Evolutionary conservation across 2,113 vertebrate species (phyloP), one percentile per base, ranked within the genome.

Genomic region (Bos indicus): DNA sequence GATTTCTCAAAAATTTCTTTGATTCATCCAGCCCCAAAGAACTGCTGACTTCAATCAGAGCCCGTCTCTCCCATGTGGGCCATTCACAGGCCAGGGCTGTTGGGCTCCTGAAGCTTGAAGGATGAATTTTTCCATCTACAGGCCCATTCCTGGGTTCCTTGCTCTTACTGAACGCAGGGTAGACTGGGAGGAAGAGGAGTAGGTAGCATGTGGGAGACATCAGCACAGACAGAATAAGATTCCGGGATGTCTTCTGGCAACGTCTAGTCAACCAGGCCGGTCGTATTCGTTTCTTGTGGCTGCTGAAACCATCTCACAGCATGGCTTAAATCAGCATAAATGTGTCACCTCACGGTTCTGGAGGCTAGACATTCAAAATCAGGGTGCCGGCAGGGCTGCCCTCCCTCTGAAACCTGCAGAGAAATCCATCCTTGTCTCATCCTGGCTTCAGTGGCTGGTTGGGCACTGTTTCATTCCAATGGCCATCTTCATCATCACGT

Each of bases 1-100:
- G 51, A 83, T n/a, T 54, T 92, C 28, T 90, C 19, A 48, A 57
- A 81, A 81, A 3, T 7, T 36, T 80, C 21, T 36, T 88, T 62
- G 15, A 71, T 46, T 17, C 28, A 77, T 48, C 60, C 28, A 80
- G 51, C 11, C 59, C 26, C 23, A 54, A 23, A 30, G n/a, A 26
- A 56, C 7, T 11, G 64, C 40, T 4, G 2, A 1, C 2, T 3
- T 2, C 1, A 26, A 9, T 33, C 1, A 6, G 36, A 67, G n/a
- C 19, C 19, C n/a, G 12, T 59, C 14, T 64, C 43, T 51, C 46
- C 36, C 2, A 1, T 0, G 19, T 5, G 1, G 30, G 40, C 23
- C 60, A 17, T 8, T 7, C 56, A 17, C 0, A 33, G 28, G 71
- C 2, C 4, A 28, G 26, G 1, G 43, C 46, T 6, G 2, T 0